phyloP scores from a whole-genome alignment of 2,113 vertebrate genomes.

The Pygathrix nemaeus region DNA sequence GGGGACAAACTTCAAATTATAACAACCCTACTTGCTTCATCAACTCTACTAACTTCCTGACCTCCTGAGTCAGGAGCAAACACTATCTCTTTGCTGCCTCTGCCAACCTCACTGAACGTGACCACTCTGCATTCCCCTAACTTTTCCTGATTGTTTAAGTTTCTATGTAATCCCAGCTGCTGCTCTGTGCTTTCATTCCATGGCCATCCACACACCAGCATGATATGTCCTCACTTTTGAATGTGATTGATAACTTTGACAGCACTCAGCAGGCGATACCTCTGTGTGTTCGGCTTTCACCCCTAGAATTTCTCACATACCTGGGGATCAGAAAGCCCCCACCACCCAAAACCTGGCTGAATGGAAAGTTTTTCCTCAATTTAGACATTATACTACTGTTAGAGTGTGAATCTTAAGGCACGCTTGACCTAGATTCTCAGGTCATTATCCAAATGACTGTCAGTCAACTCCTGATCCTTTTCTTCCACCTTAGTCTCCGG shows the following conservation, averaged over 20 bases:
- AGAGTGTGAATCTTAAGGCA: not conserved
- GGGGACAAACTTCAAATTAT: too few species aligned
- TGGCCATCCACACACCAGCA: not conserved
- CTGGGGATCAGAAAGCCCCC: not conserved
- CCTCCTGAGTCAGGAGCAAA: not conserved
- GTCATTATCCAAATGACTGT: not conserved
- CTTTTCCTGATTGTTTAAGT: not conserved
- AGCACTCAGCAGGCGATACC: not conserved
- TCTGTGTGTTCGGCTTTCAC: not conserved
- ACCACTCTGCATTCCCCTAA: too few species aligned
- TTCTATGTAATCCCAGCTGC: not conserved
- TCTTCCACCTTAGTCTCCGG: not conserved
- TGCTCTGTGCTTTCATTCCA: not conserved
- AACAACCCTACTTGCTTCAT: not conserved
- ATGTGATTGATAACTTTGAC: not conserved
- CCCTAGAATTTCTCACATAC: not conserved
- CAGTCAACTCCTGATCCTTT: not conserved
- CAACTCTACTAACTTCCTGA: not conserved
- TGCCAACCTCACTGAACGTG: not conserved
- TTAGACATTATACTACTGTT: not conserved
- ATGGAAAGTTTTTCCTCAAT: not conserved
- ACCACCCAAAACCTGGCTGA: not conserved
- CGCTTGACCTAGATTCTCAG: not conserved
- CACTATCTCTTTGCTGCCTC: not conserved
- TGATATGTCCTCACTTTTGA: not conserved